Percentiles rank a stretch among this genome's conserved stretches.
phyloP scores from a whole-genome alignment of 2,888 invertebrate genomes.

The Idaea aversata region DNA sequence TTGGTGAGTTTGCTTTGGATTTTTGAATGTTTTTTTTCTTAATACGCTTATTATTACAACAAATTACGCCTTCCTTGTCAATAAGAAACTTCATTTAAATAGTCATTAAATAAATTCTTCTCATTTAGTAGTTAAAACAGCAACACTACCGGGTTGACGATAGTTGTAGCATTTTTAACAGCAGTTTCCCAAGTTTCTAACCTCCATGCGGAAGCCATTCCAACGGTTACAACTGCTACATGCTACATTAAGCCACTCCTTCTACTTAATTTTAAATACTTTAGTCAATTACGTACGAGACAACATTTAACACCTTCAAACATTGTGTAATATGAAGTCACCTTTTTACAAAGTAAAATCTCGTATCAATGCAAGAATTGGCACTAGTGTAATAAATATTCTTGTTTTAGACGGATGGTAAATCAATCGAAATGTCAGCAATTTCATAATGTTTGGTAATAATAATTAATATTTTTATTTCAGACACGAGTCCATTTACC shows the following conservation, averaged over 20 bases:
- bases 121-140: not conserved
- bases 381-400: not conserved
- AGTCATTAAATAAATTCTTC: too few relatives aligned
- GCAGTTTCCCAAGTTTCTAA: not conserved
- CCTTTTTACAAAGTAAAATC: not conserved
- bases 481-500: too few relatives aligned
- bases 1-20: too few relatives aligned
- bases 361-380: not conserved
- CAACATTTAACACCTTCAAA: not conserved
- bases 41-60: too few relatives aligned
- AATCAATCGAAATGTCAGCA: not conserved
- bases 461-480: too few relatives aligned
- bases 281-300: not conserved
- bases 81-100: too few relatives aligned
- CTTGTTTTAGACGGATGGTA: not conserved
- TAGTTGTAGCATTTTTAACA: not conserved
- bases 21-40: too few relatives aligned
- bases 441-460: too few relatives aligned
- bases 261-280: not conserved
- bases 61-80: too few relatives aligned
- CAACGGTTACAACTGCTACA: not conserved
- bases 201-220: not conserved
- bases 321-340: not conserved
- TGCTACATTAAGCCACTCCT: not conserved
- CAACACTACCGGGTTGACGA: not conserved